Percentiles rank a stretch among this genome's conserved stretches.
phyloP scores from a whole-genome alignment of 2,888 invertebrate species.

The Andrena trimmerana region DNA sequence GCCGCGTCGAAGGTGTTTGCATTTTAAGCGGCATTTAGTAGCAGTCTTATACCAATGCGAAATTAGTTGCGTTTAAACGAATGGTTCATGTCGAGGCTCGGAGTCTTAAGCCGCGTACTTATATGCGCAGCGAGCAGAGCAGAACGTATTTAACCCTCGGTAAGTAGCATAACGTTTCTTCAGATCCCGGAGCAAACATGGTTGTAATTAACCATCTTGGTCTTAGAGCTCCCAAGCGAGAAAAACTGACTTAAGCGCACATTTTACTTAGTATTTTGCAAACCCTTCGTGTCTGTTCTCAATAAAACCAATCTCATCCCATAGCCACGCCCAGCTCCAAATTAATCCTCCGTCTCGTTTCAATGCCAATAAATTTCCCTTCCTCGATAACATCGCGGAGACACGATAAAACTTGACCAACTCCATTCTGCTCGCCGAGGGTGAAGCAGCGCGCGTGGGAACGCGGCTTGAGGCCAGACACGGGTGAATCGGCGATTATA shows the following conservation, averaged over 20 bases:
- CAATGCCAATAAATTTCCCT: background rate
- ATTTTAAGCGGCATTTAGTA: conserved; percentile 23
- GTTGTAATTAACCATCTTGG: background rate
- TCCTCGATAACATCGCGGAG: too few species aligned
- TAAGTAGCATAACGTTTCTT: background rate
- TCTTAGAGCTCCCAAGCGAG: too few species aligned
- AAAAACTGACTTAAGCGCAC: too few species aligned
- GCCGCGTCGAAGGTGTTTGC: conserved; percentile 16
- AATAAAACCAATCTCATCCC: background rate
- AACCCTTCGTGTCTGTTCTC: background rate
- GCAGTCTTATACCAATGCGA: background rate
- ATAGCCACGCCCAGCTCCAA: background rate
- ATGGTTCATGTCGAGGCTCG: background rate
- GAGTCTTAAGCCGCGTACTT: conserved; percentile 3
- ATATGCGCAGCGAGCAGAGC: background rate
- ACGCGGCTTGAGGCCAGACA: conserved; percentile 3
- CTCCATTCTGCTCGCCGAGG: background rate
- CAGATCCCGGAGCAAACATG: background rate
- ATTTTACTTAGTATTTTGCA: background rate
- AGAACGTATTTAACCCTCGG: background rate
- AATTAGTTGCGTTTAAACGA: background rate
- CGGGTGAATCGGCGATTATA: conserved; percentile 21
- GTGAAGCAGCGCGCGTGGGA: background rate
- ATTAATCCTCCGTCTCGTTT: background rate
- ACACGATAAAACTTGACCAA: too few species aligned